Percentiles rank a stretch among this genome's conserved stretches.
Conservation (phyloP, 1,140 invertebrate genomes). For the Cataglyphis hispanica region DNA sequence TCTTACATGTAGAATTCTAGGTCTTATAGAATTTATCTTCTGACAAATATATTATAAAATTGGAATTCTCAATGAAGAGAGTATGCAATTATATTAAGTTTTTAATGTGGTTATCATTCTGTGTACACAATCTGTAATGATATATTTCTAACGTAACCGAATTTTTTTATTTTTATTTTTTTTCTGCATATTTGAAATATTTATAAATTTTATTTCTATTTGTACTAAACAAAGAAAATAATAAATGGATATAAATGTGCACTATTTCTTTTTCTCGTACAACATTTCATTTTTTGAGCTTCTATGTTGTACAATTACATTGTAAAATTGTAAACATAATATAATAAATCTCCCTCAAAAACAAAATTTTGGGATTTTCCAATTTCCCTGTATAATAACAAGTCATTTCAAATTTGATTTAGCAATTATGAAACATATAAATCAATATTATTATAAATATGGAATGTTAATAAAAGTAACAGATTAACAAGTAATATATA, state of each 20-base stretch:
- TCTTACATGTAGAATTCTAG: background rate
- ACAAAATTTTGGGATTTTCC: background rate
- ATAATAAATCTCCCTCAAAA: constrained; percentile 9
- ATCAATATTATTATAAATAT: constrained; percentile 34
- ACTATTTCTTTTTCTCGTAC: constrained; percentile 45
- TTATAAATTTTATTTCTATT: constrained; percentile 42
- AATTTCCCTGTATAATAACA: background rate
- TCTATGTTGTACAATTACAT: constrained; percentile 9
- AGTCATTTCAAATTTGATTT: constrained; percentile 20
- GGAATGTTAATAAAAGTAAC: constrained; percentile 22
- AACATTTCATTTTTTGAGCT: constrained; percentile 51
- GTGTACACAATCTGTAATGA: background rate
- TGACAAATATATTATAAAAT: constrained; percentile 47
- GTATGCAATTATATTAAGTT: constrained; percentile 42
- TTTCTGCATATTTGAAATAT: constrained; percentile 53
- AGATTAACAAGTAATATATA: constrained; percentile 48
- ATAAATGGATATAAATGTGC: constrained; percentile 38
- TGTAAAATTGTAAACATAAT: constrained; percentile 22
- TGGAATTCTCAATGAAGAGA: constrained; percentile 23
- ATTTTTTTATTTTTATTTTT: constrained; percentile 26
- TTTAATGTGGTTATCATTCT: background rate
- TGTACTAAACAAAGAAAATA: constrained; percentile 32
- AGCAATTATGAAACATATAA: constrained; percentile 30
- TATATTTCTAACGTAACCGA: too few relatives aligned
- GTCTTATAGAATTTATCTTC: constrained; percentile 21